Evolutionary conservation across 2,797 vertebrate species (phyloP).

Genomic region (Urosaurus nigricauda): DNA sequence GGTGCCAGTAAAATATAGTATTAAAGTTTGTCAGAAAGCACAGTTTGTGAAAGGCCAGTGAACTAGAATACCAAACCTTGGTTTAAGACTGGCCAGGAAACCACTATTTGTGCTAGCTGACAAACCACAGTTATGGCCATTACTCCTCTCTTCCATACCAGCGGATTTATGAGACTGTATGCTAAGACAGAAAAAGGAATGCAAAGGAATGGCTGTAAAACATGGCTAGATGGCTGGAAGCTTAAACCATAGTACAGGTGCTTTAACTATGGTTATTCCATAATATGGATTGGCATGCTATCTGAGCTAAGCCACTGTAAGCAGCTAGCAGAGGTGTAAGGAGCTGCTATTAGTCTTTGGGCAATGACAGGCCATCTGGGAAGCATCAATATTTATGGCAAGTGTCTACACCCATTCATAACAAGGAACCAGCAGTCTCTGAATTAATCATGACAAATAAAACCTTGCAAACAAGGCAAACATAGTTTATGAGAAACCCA

Average conservation of each 20-base stretch:
- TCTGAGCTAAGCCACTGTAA: background rate
- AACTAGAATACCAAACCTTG: background rate
- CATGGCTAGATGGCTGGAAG: background rate
- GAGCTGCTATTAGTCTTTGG: slow-evolving; percentile 1
- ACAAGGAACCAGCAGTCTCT: background rate
- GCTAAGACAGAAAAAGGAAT: background rate
- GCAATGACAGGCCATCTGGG: background rate
- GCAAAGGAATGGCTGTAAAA: background rate
- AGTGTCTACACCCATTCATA: slow-evolving; percentile 1
- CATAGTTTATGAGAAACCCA: background rate
- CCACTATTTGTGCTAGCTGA: background rate
- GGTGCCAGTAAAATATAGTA: background rate
- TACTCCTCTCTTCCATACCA: no score
- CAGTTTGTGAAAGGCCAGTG: background rate
- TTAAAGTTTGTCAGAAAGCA: background rate
- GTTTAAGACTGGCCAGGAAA: background rate
- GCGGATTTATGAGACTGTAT: background rate
- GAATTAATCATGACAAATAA: slow-evolving; percentile 7
- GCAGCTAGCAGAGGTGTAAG: background rate
- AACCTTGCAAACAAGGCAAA: background rate
- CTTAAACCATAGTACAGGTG: background rate
- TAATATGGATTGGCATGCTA: background rate
- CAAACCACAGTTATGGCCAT: background rate
- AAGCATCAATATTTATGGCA: background rate
- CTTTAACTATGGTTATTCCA: background rate